A percentile compares a stretch with the other conserved stretches of the same genome.
These are phyloP conservation scores for Callipepla squamata DNA, from an alignment of 2,113 vertebrate genomes.

Conservation along the genomic window DNA sequence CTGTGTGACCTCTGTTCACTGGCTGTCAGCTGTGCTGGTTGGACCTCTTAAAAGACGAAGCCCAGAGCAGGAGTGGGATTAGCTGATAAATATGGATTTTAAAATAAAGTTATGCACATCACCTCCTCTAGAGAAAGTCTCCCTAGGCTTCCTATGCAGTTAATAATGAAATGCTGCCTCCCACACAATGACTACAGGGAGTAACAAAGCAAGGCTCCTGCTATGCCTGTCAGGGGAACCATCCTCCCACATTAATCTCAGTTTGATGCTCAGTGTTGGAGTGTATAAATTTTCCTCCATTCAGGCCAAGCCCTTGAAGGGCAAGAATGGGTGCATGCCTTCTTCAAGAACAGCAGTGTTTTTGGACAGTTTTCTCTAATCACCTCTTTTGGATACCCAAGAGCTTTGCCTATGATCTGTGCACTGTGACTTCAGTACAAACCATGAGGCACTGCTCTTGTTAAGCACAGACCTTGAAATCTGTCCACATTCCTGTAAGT, in stretches of 20 bases:
- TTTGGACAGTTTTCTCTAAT: background rate
- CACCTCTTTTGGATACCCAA: background rate
- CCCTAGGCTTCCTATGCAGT: background rate
- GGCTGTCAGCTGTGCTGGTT: background rate
- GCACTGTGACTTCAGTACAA: background rate
- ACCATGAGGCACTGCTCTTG: background rate
- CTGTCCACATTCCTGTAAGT: background rate
- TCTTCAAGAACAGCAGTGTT: background rate
- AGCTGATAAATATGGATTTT: background rate
- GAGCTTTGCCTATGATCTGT: background rate
- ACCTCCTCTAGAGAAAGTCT: background rate
- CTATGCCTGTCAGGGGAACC: background rate
- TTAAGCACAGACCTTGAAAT: background rate
- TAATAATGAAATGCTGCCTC: background rate
- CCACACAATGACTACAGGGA: background rate
- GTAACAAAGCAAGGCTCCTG: background rate
- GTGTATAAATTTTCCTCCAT: background rate
- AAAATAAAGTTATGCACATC: background rate
- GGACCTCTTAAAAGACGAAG: background rate
- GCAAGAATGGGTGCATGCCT: background rate
- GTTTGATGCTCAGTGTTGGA: background rate
- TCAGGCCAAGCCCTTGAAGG: background rate
- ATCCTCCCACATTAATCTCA: background rate
- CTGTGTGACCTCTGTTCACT: background rate
- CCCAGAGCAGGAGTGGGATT: background rate